Conservation (phyloP, 1,140 invertebrate genomes). For the Rhizoglyphus robini region DNA sequence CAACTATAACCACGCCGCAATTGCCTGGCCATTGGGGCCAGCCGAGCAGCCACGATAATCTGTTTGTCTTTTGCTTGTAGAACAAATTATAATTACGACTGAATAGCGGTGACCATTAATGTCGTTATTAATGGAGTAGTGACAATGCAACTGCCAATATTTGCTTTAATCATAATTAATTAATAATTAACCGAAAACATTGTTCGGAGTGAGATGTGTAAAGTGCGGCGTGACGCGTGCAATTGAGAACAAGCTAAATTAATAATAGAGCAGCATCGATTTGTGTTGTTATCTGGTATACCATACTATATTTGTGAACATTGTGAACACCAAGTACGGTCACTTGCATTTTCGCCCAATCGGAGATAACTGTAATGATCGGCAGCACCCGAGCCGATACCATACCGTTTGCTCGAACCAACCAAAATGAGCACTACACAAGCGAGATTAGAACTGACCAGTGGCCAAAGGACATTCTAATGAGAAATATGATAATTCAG, state of each 20-base stretch:
- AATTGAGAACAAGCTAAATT: not conserved
- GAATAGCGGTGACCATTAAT: not conserved
- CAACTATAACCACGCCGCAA: too few relatives aligned
- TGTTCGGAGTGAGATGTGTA: too few relatives aligned
- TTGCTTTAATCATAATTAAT: conserved; percentile 13
- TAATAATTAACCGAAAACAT: not conserved
- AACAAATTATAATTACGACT: conserved; percentile 8
- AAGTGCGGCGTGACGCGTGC: too few relatives aligned
- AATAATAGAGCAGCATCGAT: not conserved
- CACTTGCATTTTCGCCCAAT: not conserved
- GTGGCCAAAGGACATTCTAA: too few relatives aligned
- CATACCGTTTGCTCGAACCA: too few relatives aligned
- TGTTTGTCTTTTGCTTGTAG: not conserved
- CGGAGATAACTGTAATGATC: not conserved
- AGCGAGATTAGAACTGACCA: too few relatives aligned
- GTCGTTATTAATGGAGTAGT: not conserved
- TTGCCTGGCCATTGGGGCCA: too few relatives aligned
- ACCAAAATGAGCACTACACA: too few relatives aligned
- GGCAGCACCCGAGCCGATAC: too few relatives aligned
- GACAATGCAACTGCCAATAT: conserved; percentile 12
- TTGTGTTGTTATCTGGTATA: not conserved
- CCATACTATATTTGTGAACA: too few relatives aligned
- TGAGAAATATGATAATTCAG: too few relatives aligned
- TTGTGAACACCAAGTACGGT: not conserved
- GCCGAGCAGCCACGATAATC: not conserved